These are phyloP conservation scores for Melanotaenia maccullochi DNA, from an alignment of 2,797 vertebrate genomes.

Conservation along the genomic window DNA sequence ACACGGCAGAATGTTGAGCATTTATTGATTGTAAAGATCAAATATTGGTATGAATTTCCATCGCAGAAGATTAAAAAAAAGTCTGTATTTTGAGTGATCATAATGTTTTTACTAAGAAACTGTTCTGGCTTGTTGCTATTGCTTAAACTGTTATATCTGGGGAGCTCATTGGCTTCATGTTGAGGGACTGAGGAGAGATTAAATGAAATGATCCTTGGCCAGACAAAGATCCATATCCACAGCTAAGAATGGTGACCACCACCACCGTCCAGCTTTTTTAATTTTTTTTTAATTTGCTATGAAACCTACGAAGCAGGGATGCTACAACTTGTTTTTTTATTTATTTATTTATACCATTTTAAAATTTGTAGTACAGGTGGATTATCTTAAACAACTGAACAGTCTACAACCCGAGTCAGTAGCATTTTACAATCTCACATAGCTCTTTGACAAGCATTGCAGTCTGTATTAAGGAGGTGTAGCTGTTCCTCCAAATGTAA, in stretches of 20 bases:
- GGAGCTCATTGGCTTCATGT: slow-evolving; percentile 51
- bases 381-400: background rate
- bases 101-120: slow-evolving; percentile 47
- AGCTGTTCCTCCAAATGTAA: background rate
- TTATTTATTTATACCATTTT: background rate
- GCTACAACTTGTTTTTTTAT: background rate
- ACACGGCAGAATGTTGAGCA: slow-evolving; percentile 20
- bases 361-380: background rate
- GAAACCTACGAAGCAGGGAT: slow-evolving; percentile 64
- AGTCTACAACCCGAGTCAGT: background rate
- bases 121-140: slow-evolving; percentile 30
- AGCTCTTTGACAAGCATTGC: background rate
- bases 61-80: slow-evolving; percentile 36
- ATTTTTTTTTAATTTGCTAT: slow-evolving; percentile 72
- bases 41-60: slow-evolving; percentile 47
- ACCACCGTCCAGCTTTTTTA: slow-evolving; percentile 46
- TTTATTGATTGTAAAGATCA: slow-evolving; percentile 57
- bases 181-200: slow-evolving; percentile 73
- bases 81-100: slow-evolving; percentile 35
- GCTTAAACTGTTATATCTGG: slow-evolving; percentile 52
- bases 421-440: background rate
- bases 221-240: slow-evolving; percentile 50
- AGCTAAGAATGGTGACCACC: slow-evolving; percentile 59
- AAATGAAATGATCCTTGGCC: slow-evolving; percentile 78
- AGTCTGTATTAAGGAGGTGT: background rate